Base-by-base conservation (phyloP, 1,140 invertebrate species). In the Parapsyche elsis region DNA sequence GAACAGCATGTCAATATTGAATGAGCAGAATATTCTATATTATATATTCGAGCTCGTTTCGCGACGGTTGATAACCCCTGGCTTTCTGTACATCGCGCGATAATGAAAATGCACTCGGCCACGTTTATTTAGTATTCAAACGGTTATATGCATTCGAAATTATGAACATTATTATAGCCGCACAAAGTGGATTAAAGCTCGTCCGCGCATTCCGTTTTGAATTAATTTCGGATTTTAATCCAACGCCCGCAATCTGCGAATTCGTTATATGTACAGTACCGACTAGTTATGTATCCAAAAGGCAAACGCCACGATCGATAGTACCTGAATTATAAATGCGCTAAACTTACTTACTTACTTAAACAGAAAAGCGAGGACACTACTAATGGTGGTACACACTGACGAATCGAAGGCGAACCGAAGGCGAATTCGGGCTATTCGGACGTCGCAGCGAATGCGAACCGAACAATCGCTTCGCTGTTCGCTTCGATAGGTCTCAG, bases 71-170 rank as follows among this genome's bases (percentile, higher is more conserved):
- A 46, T 1, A 2, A 16, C 24, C 73, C 7, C 71, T 74, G 73
- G 53, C n/a, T 30, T 57, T 57, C 16, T 30, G 21, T 61, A 9
- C 10, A 64, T 16, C 16, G 46, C 24, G 59, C 44, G 26, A 64
- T 77, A 77, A 77, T 77, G 75, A 77, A 77, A 77, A 77, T 77
- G 75, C 75, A 77, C 75, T 77, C 53, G 44, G 53, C 59, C 19
- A 21, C 30, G 19, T 46, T 77, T 77, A 64, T 77, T 77, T 44
- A 64, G 75, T 67, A 77, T 77, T 77, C 75, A 77, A 67, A 77
- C 57, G 21, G 75, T 77, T 77, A 77, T n/a, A n/a, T 77, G 75
- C 75, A 77, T 77, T 77, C 49, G 24, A 77, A 77, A 77, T 77
- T 77, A 77, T 53, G 75, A 12, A 77, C 75, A 38, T 77, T 77